These are phyloP conservation scores for Limanda limanda DNA, from an alignment of 2,113 vertebrate genomes.

Conservation along the genomic window DNA sequence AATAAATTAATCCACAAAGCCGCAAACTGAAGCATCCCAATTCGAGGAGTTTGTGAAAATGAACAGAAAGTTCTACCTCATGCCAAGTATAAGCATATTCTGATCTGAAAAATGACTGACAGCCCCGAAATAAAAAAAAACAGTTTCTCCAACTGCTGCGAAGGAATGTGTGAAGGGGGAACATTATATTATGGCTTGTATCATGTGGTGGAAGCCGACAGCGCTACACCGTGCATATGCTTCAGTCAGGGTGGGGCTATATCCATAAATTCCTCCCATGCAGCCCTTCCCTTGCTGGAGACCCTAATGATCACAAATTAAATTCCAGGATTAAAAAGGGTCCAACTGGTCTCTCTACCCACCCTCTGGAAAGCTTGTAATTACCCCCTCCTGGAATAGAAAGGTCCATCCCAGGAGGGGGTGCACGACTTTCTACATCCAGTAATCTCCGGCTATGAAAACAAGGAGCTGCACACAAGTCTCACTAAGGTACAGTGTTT, in stretches of 20 bases:
- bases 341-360: conserved; percentile 58
- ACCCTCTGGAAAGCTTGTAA: conserved; percentile 70
- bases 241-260: conserved; percentile 65
- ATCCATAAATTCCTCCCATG: conserved; percentile 72
- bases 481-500: not conserved
- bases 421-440: conserved; percentile 39
- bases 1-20: not conserved
- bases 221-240: conserved; percentile 44
- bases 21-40: not conserved
- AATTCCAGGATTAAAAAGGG: conserved; percentile 67
- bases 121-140: conserved; percentile 36
- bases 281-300: conserved; percentile 63
- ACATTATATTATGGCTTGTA: conserved; percentile 62
- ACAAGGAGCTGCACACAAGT: conserved; percentile 33
- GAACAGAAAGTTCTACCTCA: conserved; percentile 13
- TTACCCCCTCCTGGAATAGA: conserved; percentile 63
- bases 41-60: conserved; percentile 6
- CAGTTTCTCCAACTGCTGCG: conserved; percentile 33
- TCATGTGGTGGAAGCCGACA: conserved; percentile 62
- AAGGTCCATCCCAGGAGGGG: conserved; percentile 49
- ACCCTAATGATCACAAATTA: conserved; percentile 73
- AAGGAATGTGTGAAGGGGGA: conserved; percentile 67
- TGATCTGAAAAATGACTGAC: conserved; percentile 51
- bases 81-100: conserved; percentile 28
- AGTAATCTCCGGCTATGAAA: conserved; percentile 36